phyloP scores from a whole-genome alignment of 2,113 vertebrate species.

The Pelecanus crispus region DNA sequence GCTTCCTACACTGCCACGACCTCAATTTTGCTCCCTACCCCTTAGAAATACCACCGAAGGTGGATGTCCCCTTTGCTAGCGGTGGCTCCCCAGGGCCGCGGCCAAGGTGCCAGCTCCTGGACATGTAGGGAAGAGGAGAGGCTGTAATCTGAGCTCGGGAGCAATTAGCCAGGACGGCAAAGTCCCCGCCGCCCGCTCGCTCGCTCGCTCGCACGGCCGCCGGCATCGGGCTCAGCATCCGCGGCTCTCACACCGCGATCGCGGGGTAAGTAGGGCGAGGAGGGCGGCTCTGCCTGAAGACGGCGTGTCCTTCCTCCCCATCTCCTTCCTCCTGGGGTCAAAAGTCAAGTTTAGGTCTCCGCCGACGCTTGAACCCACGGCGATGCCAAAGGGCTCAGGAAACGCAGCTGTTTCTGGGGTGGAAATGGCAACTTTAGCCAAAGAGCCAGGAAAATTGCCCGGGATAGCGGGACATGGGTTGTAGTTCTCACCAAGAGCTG shows the following conservation, averaged over 20 bases:
- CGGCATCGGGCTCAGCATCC: background rate
- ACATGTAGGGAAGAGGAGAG: constrained; percentile 44
- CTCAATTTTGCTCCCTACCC: rapidly evolving
- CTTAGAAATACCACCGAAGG: background rate
- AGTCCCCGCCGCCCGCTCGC: background rate
- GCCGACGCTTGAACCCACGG: background rate
- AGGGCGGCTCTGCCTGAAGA: background rate
- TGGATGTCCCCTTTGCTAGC: background rate
- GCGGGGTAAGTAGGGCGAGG: background rate
- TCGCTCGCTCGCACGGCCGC: background rate
- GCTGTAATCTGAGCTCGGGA: constrained; percentile 37
- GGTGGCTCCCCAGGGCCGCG: background rate
- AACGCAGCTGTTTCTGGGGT: rapidly evolving
- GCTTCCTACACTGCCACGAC: background rate
- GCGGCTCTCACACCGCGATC: background rate
- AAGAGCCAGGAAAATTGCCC: background rate
- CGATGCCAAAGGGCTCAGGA: background rate
- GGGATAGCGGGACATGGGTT: rapidly evolving
- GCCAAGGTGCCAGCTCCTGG: constrained; percentile 16
- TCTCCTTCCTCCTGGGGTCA: background rate
- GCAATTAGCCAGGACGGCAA: background rate
- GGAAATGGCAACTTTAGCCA: background rate
- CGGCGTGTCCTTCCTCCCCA: background rate
- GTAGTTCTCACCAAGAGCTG: rapidly evolving
- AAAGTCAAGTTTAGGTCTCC: background rate